Base-by-base conservation (phyloP, 2,113 vertebrate genomes). In the Procavia capensis region DNA sequence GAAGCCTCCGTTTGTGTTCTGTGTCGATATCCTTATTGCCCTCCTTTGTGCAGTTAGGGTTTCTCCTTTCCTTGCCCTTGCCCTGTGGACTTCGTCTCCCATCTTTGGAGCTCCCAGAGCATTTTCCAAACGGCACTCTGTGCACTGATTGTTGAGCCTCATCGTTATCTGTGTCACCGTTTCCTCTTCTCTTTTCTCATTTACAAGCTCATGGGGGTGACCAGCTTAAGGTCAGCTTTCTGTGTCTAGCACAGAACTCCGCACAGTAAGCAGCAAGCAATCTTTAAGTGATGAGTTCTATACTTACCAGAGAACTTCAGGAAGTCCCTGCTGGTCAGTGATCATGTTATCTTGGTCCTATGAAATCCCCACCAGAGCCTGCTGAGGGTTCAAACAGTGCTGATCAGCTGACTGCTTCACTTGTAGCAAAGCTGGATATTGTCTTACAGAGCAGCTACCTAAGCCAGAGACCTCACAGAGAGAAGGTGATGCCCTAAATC, bases 201-300 rank as follows among this genome's bases (percentile, higher is more conserved):
- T 31, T 31, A 36, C 29, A 64, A 63, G 72, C 64, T 63, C 34
- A 36, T 16, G 6, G 43, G 68, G 5, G 25, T 61, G 39, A 24
- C 83, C 72, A 43, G 72, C 4, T 57, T 31, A 9, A 11, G 3
- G n/a, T 17, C 70, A 20, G 4, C 88, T 29, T 17, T 14, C 54
- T 11, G 63, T 9, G 10, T 43, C 34, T 1, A 16, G 70, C 50
- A 34, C 34, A 0, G 1, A 2, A 3, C 50, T 66, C 10, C 2
- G 24, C 27, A 2, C 16, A 11, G 47, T 17, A 34, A 72, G 7
- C 50, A 19, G n/a, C 36, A 1, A 24, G 87, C 9, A 14, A 6
- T 5, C 10, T 68, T 2, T 34, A 82, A 83, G 59, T 1, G 19
- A 11, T 57, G 36, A 5, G 0, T 0, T 19, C 43, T 31, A 0